These are phyloP conservation scores for Mimumesa dahlbomi DNA, from an alignment of 2,888 invertebrate species.

Conservation along the genomic window DNA sequence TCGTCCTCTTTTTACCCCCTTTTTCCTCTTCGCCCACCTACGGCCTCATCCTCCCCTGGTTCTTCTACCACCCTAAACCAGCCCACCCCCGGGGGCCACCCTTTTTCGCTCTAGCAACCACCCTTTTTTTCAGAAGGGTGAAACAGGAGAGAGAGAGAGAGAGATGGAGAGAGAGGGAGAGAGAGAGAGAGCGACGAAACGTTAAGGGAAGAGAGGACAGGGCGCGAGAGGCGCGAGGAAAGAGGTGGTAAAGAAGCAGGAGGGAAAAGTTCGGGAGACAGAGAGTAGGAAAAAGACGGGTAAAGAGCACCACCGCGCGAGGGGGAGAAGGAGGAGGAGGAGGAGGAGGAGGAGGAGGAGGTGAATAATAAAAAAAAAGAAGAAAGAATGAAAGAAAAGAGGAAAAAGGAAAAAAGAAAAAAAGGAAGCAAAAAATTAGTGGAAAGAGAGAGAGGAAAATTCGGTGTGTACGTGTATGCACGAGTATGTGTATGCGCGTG, in stretches of 20 bases:
- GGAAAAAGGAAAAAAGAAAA: not conserved
- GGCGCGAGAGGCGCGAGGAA: not conserved
- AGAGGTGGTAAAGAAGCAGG: not conserved
- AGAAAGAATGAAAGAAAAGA: too few relatives aligned
- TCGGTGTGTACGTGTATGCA: slow-evolving; percentile 52
- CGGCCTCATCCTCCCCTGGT: slow-evolving; percentile 37
- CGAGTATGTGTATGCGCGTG: too few relatives aligned
- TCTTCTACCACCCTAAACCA: slow-evolving; percentile 21
- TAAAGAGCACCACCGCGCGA: not conserved
- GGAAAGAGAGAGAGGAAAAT: slow-evolving; percentile 45
- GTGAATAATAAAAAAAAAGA: too few relatives aligned
- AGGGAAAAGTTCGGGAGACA: too few relatives aligned
- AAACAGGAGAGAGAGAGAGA: slow-evolving; percentile 34
- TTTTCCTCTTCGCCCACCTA: slow-evolving; percentile 36
- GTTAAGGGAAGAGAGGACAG: not conserved
- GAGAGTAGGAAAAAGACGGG: slow-evolving; percentile 1
- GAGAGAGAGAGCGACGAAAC: slow-evolving; percentile 8
- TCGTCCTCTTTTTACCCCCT: slow-evolving; percentile 15
- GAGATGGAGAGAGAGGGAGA: slow-evolving; percentile 13
- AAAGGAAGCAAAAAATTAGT: slow-evolving; percentile 18
- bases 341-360: slow-evolving; percentile 23
- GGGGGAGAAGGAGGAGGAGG: not conserved
- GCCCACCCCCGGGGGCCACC: slow-evolving; percentile 54
- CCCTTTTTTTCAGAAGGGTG: slow-evolving; percentile 56
- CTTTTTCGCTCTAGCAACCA: slow-evolving; percentile 68